A percentile compares a stretch with the other conserved stretches of the same genome.
phyloP scores from a whole-genome alignment of 2,888 invertebrate genomes.

The Lomographa bimaculata region DNA sequence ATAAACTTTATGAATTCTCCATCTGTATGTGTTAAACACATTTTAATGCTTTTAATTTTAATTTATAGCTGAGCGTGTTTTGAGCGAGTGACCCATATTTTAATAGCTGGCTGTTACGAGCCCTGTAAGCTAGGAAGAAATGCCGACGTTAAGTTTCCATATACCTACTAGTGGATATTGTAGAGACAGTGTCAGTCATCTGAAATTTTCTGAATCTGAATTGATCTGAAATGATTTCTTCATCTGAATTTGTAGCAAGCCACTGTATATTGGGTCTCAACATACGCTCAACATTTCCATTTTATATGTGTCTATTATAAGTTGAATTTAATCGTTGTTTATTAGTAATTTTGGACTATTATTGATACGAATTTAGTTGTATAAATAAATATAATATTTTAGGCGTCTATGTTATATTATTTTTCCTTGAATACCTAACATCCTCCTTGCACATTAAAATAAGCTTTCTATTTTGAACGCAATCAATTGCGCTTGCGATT shows the following conservation, averaged over 20 bases:
- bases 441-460: too few species aligned
- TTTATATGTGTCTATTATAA: slow-evolving; percentile 13
- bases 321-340: slow-evolving; percentile 13
- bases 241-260: too few species aligned
- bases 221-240: too few species aligned
- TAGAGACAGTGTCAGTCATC: too few species aligned
- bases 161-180: too few species aligned
- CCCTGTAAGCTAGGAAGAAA: background rate
- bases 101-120: background rate
- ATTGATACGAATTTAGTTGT: slow-evolving; percentile 9
- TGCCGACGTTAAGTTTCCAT: too few species aligned
- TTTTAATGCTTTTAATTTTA: slow-evolving; percentile 6
- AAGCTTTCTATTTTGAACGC: too few species aligned
- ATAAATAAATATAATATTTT: slow-evolving; percentile 16
- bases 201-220: too few species aligned
- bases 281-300: slow-evolving; percentile 12
- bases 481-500: too few species aligned
- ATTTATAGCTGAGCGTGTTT: slow-evolving; percentile 11
- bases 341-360: slow-evolving; percentile 7
- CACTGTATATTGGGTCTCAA: too few species aligned
- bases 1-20: background rate
- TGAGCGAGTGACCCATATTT: slow-evolving; percentile 5
- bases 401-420: slow-evolving; percentile 7
- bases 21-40: slow-evolving; percentile 5
- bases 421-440: slow-evolving; percentile 1